A percentile compares a stretch with the other conserved stretches of the same genome.
phyloP scores from a whole-genome alignment of 2,797 vertebrate genomes.

The Crossoptilon crossoptilon region DNA sequence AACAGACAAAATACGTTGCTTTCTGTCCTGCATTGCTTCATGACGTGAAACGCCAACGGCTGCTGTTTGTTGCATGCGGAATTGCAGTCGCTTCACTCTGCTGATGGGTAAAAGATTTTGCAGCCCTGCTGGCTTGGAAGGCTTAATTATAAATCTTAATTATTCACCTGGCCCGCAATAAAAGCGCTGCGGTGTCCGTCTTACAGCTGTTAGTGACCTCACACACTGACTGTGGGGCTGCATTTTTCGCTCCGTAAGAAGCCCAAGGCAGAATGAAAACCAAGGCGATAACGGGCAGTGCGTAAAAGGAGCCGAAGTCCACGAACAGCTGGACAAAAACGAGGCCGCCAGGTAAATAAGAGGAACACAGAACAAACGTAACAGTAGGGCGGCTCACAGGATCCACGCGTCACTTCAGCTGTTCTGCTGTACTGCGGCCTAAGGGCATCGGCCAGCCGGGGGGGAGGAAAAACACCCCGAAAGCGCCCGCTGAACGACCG shows the following conservation, averaged over 20 bases:
- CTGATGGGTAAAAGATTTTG: background rate
- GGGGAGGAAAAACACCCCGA: too few species aligned
- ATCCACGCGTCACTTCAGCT: accelerated
- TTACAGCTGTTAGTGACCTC: background rate
- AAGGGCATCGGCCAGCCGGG: background rate
- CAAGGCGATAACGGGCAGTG: accelerated
- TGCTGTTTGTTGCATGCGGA: background rate
- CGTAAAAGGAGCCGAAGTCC: accelerated
- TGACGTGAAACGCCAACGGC: background rate
- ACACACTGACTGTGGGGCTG: background rate
- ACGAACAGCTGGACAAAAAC: background rate
- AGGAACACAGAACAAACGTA: background rate
- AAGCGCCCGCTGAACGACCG: too few species aligned
- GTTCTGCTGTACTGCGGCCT: accelerated
- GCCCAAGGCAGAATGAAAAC: background rate
- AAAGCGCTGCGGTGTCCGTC: background rate
- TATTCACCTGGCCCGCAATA: background rate
- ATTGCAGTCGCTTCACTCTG: background rate
- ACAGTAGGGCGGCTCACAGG: background rate
- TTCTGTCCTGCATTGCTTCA: background rate
- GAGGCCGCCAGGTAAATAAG: too few species aligned
- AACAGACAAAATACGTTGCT: background rate
- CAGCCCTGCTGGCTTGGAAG: background rate
- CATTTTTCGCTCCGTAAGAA: background rate
- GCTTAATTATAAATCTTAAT: conserved; percentile 11